Evolutionary conservation across 2,113 vertebrate species (phyloP).

Genomic region (Daphoenositta chrysoptera): DNA sequence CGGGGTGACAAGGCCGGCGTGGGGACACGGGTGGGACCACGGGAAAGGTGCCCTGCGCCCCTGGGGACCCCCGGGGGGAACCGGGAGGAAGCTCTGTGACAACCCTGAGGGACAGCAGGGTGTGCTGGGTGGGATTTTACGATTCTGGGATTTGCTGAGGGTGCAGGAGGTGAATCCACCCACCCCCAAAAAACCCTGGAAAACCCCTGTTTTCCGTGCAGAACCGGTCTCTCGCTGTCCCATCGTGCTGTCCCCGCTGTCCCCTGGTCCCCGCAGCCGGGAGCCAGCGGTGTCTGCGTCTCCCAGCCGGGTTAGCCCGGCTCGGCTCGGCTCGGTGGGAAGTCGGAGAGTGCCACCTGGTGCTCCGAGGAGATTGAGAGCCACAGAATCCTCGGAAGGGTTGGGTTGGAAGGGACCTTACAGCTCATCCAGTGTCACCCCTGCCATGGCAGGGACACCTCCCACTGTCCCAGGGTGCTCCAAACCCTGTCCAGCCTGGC

Average conservation of each 20-base stretch:
- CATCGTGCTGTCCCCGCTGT: background rate
- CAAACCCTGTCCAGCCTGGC: background rate
- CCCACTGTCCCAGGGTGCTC: rapidly evolving
- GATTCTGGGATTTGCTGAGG: background rate
- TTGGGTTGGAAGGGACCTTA: background rate
- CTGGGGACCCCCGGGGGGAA: background rate
- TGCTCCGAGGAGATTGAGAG: background rate
- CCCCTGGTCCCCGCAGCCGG: background rate
- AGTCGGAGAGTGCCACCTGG: constrained; percentile 58
- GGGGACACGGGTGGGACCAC: rapidly evolving
- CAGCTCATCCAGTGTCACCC: background rate
- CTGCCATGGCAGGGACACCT: background rate
- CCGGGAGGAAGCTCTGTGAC: background rate
- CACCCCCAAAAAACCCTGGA: rapidly evolving
- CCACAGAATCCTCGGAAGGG: background rate
- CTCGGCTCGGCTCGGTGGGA: background rate
- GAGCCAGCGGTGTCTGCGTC: background rate
- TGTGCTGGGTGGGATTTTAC: background rate
- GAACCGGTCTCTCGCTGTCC: background rate
- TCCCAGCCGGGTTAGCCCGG: background rate
- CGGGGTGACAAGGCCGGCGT: rapidly evolving
- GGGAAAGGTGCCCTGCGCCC: background rate
- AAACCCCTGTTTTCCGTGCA: rapidly evolving
- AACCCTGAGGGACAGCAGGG: background rate
- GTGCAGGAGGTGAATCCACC: background rate